Conservation (phyloP, 30 jellyfish, hydroid and myxozoan species). For the Hydra vulgaris region DNA sequence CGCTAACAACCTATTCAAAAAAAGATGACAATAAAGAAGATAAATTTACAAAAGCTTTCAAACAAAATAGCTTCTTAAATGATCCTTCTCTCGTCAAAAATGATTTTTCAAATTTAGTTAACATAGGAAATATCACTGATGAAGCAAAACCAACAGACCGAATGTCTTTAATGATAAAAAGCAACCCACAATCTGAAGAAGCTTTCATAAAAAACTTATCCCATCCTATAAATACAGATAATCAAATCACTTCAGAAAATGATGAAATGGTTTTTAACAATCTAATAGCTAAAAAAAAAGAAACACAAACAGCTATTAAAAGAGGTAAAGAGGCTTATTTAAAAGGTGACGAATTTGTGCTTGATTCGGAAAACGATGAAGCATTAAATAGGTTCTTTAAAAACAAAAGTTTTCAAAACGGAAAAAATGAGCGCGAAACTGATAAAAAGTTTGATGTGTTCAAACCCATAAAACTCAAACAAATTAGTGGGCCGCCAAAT, state of each 20-base stretch:
- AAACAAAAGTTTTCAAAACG: constrained; percentile 2
- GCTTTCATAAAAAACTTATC: neutral
- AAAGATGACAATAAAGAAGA: neutral
- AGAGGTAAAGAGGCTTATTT: constrained; percentile 4
- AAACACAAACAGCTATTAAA: neutral
- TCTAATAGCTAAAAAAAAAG: neutral
- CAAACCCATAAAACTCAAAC: neutral
- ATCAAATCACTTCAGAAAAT: constrained; percentile 5
- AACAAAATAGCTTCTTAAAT: too few species aligned
- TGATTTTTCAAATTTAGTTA: too few species aligned
- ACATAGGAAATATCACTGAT: too few species aligned
- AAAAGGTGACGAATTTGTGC: constrained; percentile 7
- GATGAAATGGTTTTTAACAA: constrained; percentile 12
- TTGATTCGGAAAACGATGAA: constrained; percentile 23
- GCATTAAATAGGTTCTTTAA: neutral
- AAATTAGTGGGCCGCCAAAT: constrained; percentile 40
- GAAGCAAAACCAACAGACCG: too few species aligned
- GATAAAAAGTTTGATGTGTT: constrained; percentile 1
- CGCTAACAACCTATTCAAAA: neutral
- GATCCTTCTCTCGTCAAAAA: too few species aligned
- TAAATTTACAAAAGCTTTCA: neutral
- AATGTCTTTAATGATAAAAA: too few species aligned
- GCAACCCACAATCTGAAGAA: neutral
- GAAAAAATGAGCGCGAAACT: neutral
- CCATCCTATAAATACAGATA: neutral